These are phyloP conservation scores for Hirudo medicinalis DNA, from an alignment of 1,140 invertebrate species.

Conservation along the genomic window DNA sequence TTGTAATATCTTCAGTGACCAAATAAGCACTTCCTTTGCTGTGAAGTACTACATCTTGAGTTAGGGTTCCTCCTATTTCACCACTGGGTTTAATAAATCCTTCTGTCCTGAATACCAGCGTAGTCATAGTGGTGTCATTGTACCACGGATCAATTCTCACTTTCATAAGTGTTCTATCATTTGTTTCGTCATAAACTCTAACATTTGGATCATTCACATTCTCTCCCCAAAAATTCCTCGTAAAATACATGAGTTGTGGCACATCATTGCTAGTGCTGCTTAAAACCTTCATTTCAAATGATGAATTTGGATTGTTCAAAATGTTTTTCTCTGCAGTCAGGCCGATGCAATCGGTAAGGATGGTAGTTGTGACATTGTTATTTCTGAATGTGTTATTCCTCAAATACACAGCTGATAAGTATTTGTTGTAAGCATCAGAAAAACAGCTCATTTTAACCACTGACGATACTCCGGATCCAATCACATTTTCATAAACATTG, in stretches of 20 bases:
- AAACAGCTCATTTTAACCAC: neutral
- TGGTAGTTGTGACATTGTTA: neutral
- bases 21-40: too few relatives aligned
- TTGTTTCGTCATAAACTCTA: constrained; percentile 3
- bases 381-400: neutral
- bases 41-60: neutral
- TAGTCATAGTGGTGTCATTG: neutral
- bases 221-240: neutral
- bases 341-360: neutral
- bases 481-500: neutral
- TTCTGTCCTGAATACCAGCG: neutral
- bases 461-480: neutral
- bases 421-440: neutral
- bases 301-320: constrained; percentile 7
- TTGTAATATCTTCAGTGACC: too few relatives aligned
- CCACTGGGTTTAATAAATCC: constrained; percentile 3
- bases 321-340: neutral
- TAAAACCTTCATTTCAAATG: neutral
- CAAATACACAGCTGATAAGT: neutral
- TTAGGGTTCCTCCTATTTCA: too few relatives aligned
- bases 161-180: constrained; percentile 4
- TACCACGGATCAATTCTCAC: constrained; percentile 10
- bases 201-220: neutral
- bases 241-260: neutral
- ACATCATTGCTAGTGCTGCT: neutral